Evolutionary conservation across 1,140 invertebrate genomes (phyloP).

Genomic region (Sitodiplosis mosellana): DNA sequence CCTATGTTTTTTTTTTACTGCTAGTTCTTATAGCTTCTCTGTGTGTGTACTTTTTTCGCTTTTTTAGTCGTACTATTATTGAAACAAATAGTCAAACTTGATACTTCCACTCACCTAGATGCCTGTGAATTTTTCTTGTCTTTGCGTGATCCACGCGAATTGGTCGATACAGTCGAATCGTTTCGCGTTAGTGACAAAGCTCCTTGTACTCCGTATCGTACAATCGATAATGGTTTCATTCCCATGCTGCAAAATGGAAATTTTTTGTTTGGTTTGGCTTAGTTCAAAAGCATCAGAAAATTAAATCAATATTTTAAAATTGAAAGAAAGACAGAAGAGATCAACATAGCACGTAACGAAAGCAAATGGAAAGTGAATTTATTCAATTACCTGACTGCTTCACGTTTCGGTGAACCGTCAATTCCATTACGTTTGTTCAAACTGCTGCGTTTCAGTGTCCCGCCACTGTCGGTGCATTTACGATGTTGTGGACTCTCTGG

Average conservation of each 20-base stretch:
- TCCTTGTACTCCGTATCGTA: slow-evolving; percentile 23
- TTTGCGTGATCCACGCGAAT: slow-evolving; percentile 23
- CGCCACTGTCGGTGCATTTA: slow-evolving; percentile 15
- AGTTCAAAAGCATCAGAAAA: too few relatives aligned
- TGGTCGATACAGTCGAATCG: slow-evolving; percentile 24
- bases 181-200: slow-evolving; percentile 25
- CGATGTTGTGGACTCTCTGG: slow-evolving; percentile 25
- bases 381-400: slow-evolving; percentile 20
- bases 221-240: slow-evolving; percentile 25
- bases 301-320: background rate
- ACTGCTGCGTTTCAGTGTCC: slow-evolving; percentile 19
- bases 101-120: slow-evolving; percentile 17
- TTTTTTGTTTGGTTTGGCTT: background rate
- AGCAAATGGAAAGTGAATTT: background rate
- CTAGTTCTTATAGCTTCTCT: too few relatives aligned
- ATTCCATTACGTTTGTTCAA: slow-evolving; percentile 14
- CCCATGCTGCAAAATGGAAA: slow-evolving; percentile 15
- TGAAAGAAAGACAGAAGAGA: background rate
- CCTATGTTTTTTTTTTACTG: too few relatives aligned
- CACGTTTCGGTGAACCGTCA: slow-evolving; percentile 21
- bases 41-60: too few relatives aligned
- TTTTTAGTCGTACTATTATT: too few relatives aligned
- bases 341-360: background rate
- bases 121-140: slow-evolving; percentile 26
- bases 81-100: background rate